phyloP scores from a whole-genome alignment of 2,113 vertebrate genomes.

The Rhabdornis inornatus region DNA sequence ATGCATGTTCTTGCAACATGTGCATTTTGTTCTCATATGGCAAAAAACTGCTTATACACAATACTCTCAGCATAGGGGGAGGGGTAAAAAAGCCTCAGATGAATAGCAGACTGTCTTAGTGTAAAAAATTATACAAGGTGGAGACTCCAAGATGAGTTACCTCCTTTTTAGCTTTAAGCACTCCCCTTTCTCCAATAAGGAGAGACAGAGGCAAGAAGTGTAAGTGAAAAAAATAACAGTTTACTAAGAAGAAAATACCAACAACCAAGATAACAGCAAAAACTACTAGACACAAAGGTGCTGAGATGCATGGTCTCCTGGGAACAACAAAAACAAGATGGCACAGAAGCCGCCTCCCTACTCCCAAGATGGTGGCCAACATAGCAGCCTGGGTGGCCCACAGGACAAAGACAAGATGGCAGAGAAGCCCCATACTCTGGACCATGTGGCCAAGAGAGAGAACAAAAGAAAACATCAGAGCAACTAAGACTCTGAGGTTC shows the following conservation, averaged over 20 bases:
- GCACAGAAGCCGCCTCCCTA: fast-evolving
- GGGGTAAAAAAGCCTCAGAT: not conserved
- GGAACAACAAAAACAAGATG: not conserved
- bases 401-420: not conserved
- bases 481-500: not conserved
- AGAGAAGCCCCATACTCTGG: not conserved
- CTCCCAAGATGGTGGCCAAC: not conserved
- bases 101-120: not conserved
- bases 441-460: not conserved
- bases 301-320: not conserved
- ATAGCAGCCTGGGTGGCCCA: not conserved
- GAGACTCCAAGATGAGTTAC: not conserved
- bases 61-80: not conserved
- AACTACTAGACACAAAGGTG: not conserved
- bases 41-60: not conserved
- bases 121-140: not conserved
- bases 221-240: not conserved
- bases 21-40: not conserved
- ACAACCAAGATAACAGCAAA: not conserved
- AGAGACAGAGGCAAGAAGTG: fast-evolving
- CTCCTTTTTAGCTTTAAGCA: not conserved
- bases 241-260: not conserved
- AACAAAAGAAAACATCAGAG: not conserved
- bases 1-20: not conserved
- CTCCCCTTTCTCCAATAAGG: not conserved